Base-by-base conservation (phyloP, 2,888 invertebrate species). In the Apoderus coryli region DNA sequence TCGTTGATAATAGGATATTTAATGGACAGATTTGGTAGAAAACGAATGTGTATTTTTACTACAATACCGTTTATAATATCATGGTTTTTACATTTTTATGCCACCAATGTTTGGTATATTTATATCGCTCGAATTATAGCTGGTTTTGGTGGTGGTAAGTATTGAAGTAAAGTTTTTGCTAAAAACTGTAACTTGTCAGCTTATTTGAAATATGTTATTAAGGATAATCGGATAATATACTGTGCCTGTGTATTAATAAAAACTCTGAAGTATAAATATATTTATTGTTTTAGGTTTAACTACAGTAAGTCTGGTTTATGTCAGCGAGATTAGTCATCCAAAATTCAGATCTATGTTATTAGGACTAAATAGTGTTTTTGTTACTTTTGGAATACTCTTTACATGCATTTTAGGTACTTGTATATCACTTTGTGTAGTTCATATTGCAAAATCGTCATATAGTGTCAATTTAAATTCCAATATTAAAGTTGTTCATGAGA, bases 21-120 rank as follows among this genome's bases (percentile, higher is more conserved):
- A 27, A 67, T 69, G 66, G 71, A 70, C 45, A 52, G 45, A 41
- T 63, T 58, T 43, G 71, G 71, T 2, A 52, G 71, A 9, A 66
- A 61, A 47, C 51, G 44, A 27, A 46, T 64, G 10, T 59, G 60
- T 34, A 42, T 65, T 5, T 15, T 59, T 1, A 52, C 63, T 3
- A 59, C 60, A 26, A 10, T 66, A 12, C 67, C 67, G 2, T 57
- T 61, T 34, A 47, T 59, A 12, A 35, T 60, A 19, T 56, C 64
- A 9, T 71, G 68, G 67, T 39, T 63, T 11, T 37, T 66, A 5
- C 52, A 64, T 16, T 55, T 56, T 10, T 43, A 49, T n/a, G 58
- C 66, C 2, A 49, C 44, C 10, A 55, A 58, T 24, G 46, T 65
- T 5, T 52, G 51, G 44, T 49, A 52, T 23, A 57, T 70, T 35